Percentiles rank a stretch among this genome's conserved stretches.
phyloP scores from a whole-genome alignment of 2,113 vertebrate species.

The Sitta europaea region DNA sequence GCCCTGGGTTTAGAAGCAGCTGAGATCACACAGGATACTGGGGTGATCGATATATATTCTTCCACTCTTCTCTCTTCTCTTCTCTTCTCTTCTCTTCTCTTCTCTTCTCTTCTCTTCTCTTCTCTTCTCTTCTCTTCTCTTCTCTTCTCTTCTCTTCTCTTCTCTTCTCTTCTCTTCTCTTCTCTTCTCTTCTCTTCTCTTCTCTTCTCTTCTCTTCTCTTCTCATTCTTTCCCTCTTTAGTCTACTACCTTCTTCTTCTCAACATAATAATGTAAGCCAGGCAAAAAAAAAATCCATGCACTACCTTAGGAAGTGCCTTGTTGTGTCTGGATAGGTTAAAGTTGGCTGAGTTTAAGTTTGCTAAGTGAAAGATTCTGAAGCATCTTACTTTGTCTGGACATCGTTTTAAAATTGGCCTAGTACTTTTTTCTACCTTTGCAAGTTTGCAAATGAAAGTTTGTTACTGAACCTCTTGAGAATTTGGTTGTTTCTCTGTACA shows the following conservation, averaged over 20 bases:
- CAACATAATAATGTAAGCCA: not conserved
- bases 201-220: not conserved
- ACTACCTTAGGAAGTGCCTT: not conserved
- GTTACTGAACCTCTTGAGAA: not conserved
- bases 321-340: not conserved
- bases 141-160: not conserved
- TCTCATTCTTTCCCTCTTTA: not conserved
- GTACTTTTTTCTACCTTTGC: not conserved
- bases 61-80: not conserved
- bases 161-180: not conserved
- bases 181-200: not conserved
- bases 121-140: not conserved
- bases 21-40: not conserved
- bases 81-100: not conserved
- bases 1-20: not conserved
- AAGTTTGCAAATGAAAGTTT: not conserved
- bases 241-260: not conserved
- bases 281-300: not conserved
- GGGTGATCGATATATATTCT: accelerated
- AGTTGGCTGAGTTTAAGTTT: not conserved
- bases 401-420: not conserved
- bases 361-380: not conserved
- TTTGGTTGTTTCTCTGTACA: not conserved
- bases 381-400: not conserved
- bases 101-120: not conserved